Evolutionary conservation across 2,113 vertebrate species (phyloP).

Genomic region (Mugil cephalus): DNA sequence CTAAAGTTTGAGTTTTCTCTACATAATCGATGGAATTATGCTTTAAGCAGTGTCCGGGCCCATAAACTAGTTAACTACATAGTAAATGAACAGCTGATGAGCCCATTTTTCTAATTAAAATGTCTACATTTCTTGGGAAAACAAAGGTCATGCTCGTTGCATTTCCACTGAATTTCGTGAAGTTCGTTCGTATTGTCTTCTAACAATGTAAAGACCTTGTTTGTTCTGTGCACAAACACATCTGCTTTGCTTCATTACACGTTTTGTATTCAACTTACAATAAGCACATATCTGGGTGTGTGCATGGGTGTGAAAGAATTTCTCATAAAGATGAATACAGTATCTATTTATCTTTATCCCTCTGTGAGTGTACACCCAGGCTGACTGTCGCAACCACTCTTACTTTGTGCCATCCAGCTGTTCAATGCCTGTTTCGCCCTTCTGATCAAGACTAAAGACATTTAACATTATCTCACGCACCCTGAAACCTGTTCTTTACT

Average conservation of each 20-base stretch:
- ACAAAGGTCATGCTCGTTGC: neutral
- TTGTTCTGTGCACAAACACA: too few relatives aligned
- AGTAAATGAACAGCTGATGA: neutral
- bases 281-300: constrained; percentile 10
- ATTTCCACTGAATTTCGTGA: neutral
- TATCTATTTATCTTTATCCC: too few relatives aligned
- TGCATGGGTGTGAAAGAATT: neutral
- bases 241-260: too few relatives aligned
- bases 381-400: neutral
- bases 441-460: constrained; percentile 4
- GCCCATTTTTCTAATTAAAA: neutral
- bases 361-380: accelerated
- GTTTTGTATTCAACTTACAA: neutral
- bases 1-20: neutral
- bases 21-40: neutral
- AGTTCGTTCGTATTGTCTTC: too few relatives aligned
- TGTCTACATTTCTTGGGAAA: neutral
- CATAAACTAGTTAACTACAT: too few relatives aligned
- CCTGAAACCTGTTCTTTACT: neutral
- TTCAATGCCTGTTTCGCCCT: constrained; percentile 22
- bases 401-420: constrained; percentile 34
- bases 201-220: too few relatives aligned
- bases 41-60: too few relatives aligned
- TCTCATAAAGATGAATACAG: too few relatives aligned
- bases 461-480: neutral